Conservation (phyloP, 2,113 vertebrate species). For the Corythornis cristatus region DNA sequence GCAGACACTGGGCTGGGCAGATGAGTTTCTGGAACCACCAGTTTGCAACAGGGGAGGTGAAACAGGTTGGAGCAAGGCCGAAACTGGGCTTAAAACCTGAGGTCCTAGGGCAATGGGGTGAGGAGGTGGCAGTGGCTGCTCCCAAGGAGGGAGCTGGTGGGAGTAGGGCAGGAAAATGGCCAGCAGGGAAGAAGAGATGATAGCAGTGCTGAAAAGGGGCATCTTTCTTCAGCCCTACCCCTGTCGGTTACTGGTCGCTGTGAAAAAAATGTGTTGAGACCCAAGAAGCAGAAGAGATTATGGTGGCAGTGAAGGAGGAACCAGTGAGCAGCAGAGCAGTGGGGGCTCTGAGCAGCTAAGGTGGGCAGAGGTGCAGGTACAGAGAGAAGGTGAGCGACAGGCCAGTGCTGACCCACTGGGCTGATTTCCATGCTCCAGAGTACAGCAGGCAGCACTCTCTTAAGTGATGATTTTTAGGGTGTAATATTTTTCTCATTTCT, state of each 20-base stretch:
- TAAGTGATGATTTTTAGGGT: not conserved
- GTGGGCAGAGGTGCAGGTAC: not conserved
- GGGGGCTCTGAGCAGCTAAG: not conserved
- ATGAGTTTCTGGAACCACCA: not conserved
- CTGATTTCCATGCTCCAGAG: not conserved
- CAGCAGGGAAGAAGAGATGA: not conserved
- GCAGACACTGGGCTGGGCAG: not conserved
- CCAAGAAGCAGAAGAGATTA: not conserved
- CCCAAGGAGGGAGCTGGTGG: not conserved
- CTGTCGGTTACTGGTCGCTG: not conserved
- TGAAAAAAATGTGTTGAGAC: not conserved
- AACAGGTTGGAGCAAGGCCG: not conserved
- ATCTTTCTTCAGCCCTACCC: not conserved
- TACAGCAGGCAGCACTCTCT: accelerated
- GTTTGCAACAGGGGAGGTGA: not conserved
- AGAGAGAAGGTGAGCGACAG: accelerated
- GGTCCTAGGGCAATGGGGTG: not conserved
- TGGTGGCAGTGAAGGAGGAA: not conserved
- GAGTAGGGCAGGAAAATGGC: not conserved
- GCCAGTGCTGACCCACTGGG: accelerated
- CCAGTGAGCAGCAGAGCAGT: not conserved
- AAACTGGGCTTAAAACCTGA: not conserved
- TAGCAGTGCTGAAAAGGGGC: not conserved
- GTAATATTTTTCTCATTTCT: not conserved
- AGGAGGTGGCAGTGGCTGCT: not conserved